Conservation (phyloP, 1,140 invertebrate genomes). For the Polypedilum vanderplanki region DNA sequence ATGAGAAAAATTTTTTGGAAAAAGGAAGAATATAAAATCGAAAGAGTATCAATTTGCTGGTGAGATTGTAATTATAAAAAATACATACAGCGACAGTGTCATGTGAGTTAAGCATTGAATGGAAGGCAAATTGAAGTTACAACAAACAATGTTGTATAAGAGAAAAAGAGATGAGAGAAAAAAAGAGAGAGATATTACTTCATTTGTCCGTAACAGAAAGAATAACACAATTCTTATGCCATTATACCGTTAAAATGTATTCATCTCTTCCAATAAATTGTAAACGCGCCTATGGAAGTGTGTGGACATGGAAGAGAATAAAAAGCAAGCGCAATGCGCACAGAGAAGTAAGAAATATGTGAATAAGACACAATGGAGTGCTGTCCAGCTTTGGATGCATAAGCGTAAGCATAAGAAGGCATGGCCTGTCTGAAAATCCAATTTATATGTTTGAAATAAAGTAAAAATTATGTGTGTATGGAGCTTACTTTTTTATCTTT, state of each 20-base stretch:
- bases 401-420: background rate
- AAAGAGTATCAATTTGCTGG: background rate
- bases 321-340: too few species aligned
- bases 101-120: background rate
- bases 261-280: constrained; percentile 13
- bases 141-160: background rate
- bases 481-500: too few species aligned
- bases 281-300: constrained; percentile 16
- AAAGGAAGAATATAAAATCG: background rate
- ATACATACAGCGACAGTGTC: background rate
- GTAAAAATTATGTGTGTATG: background rate
- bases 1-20: background rate
- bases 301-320: background rate
- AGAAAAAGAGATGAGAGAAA: background rate
- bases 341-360: background rate
- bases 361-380: constrained; percentile 1
- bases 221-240: constrained; percentile 2
- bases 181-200: background rate
- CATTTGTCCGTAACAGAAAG: background rate
- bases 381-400: constrained; percentile 10
- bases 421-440: constrained; percentile 14
- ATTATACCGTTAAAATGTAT: constrained; percentile 19
- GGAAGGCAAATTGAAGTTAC: background rate
- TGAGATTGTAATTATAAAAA: background rate
- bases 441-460: constrained; percentile 4